Percentiles rank a stretch among this genome's conserved stretches.
Conservation (phyloP, 1,140 invertebrate species). For the Drosophila kikkawai region DNA sequence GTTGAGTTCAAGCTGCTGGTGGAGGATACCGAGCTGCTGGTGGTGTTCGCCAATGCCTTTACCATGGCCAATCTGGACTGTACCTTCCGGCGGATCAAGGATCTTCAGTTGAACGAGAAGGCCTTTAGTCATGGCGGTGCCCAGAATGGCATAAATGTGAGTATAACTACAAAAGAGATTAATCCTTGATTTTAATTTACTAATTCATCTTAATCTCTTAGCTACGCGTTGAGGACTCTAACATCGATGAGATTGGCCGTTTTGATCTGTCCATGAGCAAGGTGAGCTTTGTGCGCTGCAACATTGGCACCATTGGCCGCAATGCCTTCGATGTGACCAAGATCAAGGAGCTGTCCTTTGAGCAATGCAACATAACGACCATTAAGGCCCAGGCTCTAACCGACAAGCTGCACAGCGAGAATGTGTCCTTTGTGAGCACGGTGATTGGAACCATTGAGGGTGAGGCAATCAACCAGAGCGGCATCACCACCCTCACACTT, state of each 20-base stretch:
- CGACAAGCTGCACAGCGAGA: conserved; percentile 63
- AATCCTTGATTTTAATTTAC: not conserved
- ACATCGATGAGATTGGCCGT: conserved; percentile 50
- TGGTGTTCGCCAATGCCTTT: conserved; percentile 64
- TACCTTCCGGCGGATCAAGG: conserved; percentile 45
- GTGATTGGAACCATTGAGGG: conserved; percentile 74
- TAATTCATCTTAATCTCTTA: conserved; percentile 5
- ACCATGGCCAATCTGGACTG: conserved; percentile 61
- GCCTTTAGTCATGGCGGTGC: conserved; percentile 58
- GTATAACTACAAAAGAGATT: not conserved
- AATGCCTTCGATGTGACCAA: conserved; percentile 75
- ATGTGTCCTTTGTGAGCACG: conserved; percentile 66
- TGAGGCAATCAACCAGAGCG: conserved; percentile 77
- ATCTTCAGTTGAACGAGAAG: conserved; percentile 55
- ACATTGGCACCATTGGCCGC: conserved; percentile 55
- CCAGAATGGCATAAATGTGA: conserved; percentile 62
- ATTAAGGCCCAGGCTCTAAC: conserved; percentile 72
- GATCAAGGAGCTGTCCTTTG: conserved; percentile 65
- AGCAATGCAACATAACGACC: conserved; percentile 57
- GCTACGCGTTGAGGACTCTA: conserved; percentile 58
- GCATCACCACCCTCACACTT: conserved; percentile 66
- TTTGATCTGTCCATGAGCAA: conserved; percentile 72
- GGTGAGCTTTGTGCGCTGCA: conserved; percentile 61
- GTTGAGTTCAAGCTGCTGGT: conserved; percentile 63
- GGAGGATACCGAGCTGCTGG: conserved; percentile 43